Evolutionary conservation across 2,797 vertebrate species (phyloP).

Genomic region (Orientallactaga sibirica): DNA sequence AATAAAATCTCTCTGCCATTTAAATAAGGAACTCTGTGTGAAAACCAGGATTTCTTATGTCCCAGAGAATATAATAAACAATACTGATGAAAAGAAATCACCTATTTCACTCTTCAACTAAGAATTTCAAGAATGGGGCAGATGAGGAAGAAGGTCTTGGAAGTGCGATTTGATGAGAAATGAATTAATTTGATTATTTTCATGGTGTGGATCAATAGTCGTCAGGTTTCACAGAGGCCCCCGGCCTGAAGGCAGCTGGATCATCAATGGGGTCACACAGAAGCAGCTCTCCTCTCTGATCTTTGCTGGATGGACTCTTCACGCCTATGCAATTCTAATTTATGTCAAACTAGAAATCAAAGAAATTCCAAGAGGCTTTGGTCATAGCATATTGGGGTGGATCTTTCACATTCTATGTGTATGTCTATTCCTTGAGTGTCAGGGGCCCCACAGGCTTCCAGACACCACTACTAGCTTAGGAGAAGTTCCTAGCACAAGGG

Average conservation of each 20-base stretch:
- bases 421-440: conserved; percentile 82
- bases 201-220: conserved; percentile 92
- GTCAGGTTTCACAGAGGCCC: conserved; percentile 88
- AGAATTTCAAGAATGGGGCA: conserved; percentile 84
- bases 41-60: conserved; percentile 79
- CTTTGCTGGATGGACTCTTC: conserved; percentile 89
- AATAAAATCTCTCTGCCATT: conserved; percentile 48
- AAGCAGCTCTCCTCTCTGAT: conserved; percentile 90
- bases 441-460: conserved; percentile 59
- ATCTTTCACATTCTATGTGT: conserved; percentile 88
- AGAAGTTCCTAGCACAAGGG: conserved; percentile 48
- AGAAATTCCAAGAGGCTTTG: conserved; percentile 92
- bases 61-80: conserved; percentile 69
- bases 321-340: conserved; percentile 93
- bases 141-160: conserved; percentile 85
- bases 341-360: conserved; percentile 94
- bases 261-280: conserved; percentile 92
- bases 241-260: conserved; percentile 90
- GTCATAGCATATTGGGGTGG: conserved; percentile 88
- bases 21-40: conserved; percentile 69
- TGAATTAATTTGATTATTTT: conserved; percentile 95
- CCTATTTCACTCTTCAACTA: conserved; percentile 76
- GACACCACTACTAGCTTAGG: conserved; percentile 32
- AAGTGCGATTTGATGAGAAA: conserved; percentile 89
- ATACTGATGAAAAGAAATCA: conserved; percentile 85